Evolutionary conservation across 2,113 vertebrate genomes (phyloP).

Genomic region (Cryptotis parvus): DNA sequence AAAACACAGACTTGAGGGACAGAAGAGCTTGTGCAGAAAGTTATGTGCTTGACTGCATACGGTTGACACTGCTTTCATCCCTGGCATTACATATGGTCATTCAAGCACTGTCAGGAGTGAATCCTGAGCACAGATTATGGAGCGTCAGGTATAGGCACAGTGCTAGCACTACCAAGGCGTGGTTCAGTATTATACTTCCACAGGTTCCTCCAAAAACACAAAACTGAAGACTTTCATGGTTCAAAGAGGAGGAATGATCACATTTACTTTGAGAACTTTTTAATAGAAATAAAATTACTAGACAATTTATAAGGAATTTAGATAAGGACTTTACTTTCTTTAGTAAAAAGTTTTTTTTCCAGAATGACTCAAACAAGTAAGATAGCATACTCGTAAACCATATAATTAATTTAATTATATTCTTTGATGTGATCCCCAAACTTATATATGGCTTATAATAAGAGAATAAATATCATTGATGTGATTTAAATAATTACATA

Average conservation of each 20-base stretch:
- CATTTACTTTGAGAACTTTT: background rate
- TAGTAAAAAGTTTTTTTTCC: background rate
- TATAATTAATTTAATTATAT: background rate
- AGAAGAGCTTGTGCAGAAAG: no score
- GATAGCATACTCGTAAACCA: background rate
- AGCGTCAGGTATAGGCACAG: no score
- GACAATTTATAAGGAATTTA: background rate
- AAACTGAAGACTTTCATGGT: background rate
- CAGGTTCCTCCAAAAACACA: no score
- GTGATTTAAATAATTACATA: slow-evolving; percentile 58
- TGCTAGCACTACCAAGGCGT: no score
- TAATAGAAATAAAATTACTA: background rate
- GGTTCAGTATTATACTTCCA: no score
- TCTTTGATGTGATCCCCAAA: background rate
- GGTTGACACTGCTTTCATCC: no score
- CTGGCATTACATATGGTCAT: no score
- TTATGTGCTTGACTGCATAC: no score
- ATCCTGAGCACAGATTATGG: no score
- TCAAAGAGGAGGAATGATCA: background rate
- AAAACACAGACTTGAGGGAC: no score
- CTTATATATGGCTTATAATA: background rate
- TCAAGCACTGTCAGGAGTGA: no score
- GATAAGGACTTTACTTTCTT: background rate
- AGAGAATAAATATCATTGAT: slow-evolving; percentile 40
- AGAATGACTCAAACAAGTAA: background rate